These are phyloP conservation scores for Emydura subglobosa DNA, from an alignment of 2,113 vertebrate species.

Conservation along the genomic window DNA sequence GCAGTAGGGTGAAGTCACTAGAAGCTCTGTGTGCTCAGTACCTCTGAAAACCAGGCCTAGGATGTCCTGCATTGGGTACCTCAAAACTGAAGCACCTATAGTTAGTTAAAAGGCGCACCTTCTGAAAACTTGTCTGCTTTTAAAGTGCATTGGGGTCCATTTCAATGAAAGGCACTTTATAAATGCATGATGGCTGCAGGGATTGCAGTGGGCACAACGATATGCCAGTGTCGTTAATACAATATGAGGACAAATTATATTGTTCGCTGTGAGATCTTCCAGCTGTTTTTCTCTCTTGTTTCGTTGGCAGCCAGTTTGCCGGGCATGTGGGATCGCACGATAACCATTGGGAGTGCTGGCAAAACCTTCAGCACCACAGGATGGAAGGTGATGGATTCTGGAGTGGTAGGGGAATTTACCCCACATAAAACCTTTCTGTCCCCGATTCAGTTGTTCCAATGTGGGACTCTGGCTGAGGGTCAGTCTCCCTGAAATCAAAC, in stretches of 20 bases:
- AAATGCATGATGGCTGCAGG: rapidly evolving
- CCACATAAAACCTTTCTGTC: rapidly evolving
- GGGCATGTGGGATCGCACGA: conserved; percentile 95
- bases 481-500: neutral
- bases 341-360: conserved; percentile 91
- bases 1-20: neutral
- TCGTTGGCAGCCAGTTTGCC: conserved; percentile 86
- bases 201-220: neutral
- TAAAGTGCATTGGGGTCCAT: neutral
- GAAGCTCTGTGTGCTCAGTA: neutral
- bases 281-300: neutral
- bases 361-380: conserved; percentile 95
- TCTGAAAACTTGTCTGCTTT: conserved; percentile 31
- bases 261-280: neutral
- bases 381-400: conserved; percentile 87
- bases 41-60: neutral
- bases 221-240: rapidly evolving
- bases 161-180: neutral
- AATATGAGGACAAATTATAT: neutral
- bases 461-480: neutral
- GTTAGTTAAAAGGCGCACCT: neutral
- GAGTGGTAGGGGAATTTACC: neutral
- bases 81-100: neutral
- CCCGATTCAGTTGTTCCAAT: neutral
- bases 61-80: neutral